Percentiles rank a stretch among this genome's conserved stretches.
phyloP scores from a whole-genome alignment of 2,888 invertebrate genomes.

The Alentia gelatinosa region DNA sequence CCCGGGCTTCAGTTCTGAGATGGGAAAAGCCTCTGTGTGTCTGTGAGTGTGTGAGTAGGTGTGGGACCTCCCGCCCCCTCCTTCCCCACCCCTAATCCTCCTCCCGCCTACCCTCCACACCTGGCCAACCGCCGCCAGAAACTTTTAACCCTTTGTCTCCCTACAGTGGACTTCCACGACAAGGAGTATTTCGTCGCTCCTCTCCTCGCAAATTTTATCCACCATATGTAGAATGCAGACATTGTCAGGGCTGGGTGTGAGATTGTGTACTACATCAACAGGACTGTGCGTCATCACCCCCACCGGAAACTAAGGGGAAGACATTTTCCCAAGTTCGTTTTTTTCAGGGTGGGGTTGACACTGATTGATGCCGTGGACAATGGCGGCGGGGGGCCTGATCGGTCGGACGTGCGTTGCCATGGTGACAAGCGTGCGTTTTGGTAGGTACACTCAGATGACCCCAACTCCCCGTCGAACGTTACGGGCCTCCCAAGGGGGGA shows the following conservation, averaged over 20 bases:
- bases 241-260: not conserved
- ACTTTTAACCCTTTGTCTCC: not conserved
- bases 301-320: too few species aligned
- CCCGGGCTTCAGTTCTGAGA: not conserved
- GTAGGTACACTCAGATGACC: constrained; percentile 41
- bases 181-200: not conserved
- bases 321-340: too few species aligned
- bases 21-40: not conserved
- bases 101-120: not conserved
- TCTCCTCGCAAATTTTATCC: not conserved
- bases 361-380: constrained; percentile 28
- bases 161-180: not conserved
- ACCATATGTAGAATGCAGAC: not conserved
- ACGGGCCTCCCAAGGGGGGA: not conserved
- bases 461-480: constrained; percentile 18
- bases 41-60: not conserved
- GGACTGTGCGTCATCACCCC: too few species aligned
- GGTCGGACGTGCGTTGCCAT: constrained; percentile 41
- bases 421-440: constrained; percentile 36
- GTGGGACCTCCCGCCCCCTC: too few species aligned
- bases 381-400: constrained; percentile 24
- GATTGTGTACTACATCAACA: too few species aligned
- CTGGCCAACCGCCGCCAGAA: constrained; percentile 6
- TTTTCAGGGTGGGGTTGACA: not conserved
- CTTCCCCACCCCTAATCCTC: not conserved